Evolutionary conservation across 2,113 vertebrate genomes (phyloP), one percentile per base, ranked within the genome.

Genomic region (Dromiciops gliroides): DNA sequence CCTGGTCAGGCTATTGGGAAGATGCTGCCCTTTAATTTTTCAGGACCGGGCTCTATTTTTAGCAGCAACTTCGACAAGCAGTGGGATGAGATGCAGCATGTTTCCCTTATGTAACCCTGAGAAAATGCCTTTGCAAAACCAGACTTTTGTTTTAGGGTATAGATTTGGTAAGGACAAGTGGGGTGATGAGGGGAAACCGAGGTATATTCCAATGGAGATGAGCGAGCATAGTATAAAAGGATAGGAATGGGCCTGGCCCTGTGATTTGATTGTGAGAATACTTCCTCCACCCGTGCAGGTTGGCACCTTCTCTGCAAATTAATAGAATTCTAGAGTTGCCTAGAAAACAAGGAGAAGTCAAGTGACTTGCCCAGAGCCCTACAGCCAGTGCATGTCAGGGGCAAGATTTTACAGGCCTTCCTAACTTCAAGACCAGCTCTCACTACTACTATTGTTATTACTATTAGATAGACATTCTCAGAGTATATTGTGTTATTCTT

Each of bases 1-100:
- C 56, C 44, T n/a, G 28, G 0, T 14, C 2, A 26, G 52, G 50
- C 25, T 90, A 90, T 24, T 67, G 92, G 91, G 50, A 93, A 93
- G 90, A 10, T 92, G 24, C 31, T 83, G 88, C 89, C 75, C 56
- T 95, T 93, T 94, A 88, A 37, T 67, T 95, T 60, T 49, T 93
- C 51, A 51, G 10, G 25, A 92, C 48, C 93, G 12, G 8, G 49
- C 37, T n/a, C 56, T 48, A 12, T 31, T 56, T 90, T 92, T 88
- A 93, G 83, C 89, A 37, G 89, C 52, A 51, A 48, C 22, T 26
- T 48, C 44, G 28, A 49, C 51, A 4, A 23, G 48, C 28, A 8
- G 28, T 28, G 60, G 37, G 5, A 47, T 51, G n/a, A 89, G 60
- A 24, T 26, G 14, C 28, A 26, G 31, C 37, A 28, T 48, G 1